Evolutionary conservation across 2,888 invertebrate genomes (phyloP).

Genomic region (Parthenolecanium corni): DNA sequence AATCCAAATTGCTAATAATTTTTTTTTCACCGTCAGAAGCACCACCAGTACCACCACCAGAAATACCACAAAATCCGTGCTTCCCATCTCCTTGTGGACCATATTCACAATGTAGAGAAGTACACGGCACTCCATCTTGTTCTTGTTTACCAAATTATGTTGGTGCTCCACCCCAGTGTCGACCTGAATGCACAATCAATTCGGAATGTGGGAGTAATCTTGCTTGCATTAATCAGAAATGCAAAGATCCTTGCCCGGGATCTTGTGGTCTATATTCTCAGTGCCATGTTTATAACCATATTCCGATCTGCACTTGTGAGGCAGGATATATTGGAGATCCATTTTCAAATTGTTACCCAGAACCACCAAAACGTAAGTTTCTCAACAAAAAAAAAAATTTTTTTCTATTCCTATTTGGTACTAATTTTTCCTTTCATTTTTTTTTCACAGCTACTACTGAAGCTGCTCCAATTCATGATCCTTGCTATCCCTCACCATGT

Average conservation of each 20-base stretch:
- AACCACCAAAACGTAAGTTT: constrained; percentile 40
- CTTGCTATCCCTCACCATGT: constrained; percentile 47
- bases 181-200: constrained; percentile 41
- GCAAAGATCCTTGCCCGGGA: constrained; percentile 43
- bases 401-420: not conserved
- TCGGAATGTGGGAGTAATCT: constrained; percentile 41
- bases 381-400: not conserved
- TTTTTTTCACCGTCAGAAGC: constrained; percentile 35
- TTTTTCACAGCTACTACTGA: constrained; percentile 1
- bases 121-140: constrained; percentile 54
- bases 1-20: not conserved
- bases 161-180: constrained; percentile 48
- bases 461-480: constrained; percentile 43
- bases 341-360: constrained; percentile 52
- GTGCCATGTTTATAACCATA: constrained; percentile 65
- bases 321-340: constrained; percentile 66
- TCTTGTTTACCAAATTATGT: constrained; percentile 55
- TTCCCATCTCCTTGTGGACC: constrained; percentile 63
- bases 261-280: constrained; percentile 62
- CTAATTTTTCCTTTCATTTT: not conserved
- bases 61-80: constrained; percentile 48
- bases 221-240: constrained; percentile 43
- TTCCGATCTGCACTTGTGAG: constrained; percentile 62
- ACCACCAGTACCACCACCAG: constrained; percentile 38
- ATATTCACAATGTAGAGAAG: constrained; percentile 50